Conservation (phyloP, 2,888 invertebrate genomes). For the Dicycla oo region DNA sequence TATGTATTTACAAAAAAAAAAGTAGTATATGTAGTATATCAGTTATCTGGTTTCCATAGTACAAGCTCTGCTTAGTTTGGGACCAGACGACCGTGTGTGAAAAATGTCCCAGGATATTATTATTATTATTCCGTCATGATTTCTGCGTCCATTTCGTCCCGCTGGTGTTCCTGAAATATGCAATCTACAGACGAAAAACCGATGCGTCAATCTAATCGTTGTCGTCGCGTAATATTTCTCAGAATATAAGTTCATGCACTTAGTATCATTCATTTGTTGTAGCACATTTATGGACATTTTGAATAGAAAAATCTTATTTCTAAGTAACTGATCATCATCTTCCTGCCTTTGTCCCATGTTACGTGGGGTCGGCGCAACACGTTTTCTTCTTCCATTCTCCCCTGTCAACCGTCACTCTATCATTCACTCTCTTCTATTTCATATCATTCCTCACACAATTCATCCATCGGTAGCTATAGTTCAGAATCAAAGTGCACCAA, state of each 20-base stretch:
- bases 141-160: not conserved
- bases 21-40: no score
- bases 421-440: no score
- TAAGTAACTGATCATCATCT: not conserved
- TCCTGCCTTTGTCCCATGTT: no score
- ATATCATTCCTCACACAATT: no score
- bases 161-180: not conserved
- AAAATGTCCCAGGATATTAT: no score
- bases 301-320: not conserved
- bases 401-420: no score
- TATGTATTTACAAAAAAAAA: no score
- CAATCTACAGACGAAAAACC: not conserved
- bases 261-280: not conserved
- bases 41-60: no score
- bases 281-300: not conserved
- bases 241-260: constrained; percentile 2
- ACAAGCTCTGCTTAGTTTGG: no score
- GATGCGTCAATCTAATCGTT: not conserved
- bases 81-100: no score
- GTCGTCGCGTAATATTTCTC: not conserved
- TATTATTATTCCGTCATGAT: not conserved
- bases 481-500: not conserved
- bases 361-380: no score
- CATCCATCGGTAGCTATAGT: constrained; percentile 8
- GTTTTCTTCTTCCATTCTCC: no score